Conservation (phyloP, 2,113 vertebrate species). For the Cryptomyrus ogoouensis region DNA sequence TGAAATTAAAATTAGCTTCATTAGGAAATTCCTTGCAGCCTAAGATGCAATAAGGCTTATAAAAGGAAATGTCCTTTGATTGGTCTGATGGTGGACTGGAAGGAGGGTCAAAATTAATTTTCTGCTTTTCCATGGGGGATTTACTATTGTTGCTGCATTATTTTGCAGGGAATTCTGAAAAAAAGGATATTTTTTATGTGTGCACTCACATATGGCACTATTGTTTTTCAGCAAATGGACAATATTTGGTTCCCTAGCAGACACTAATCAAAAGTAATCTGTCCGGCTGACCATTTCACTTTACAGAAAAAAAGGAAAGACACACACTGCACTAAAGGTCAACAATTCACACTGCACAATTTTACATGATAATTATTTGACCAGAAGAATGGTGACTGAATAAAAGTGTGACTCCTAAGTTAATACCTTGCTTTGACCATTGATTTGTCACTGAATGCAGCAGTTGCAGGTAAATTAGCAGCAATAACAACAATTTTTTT, state of each 20-base stretch:
- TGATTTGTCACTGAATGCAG: not conserved
- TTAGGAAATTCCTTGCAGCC: constrained; percentile 29
- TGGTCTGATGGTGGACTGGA: constrained; percentile 56
- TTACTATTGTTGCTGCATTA: constrained; percentile 43
- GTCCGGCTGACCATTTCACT: not conserved
- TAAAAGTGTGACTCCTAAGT: not conserved
- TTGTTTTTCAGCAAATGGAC: not conserved
- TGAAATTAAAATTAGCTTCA: constrained; percentile 31
- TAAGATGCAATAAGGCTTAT: constrained; percentile 39
- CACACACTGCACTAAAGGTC: not conserved
- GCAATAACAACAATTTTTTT: no score
- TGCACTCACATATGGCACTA: not conserved
- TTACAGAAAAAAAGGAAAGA: not conserved
- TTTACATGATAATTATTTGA: not conserved
- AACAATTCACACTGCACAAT: not conserved
- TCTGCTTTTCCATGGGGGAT: constrained; percentile 40
- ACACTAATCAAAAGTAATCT: not conserved
- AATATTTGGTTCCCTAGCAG: not conserved
- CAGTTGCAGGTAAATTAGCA: not conserved
- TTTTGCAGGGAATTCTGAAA: constrained; percentile 41
- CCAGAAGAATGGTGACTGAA: not conserved
- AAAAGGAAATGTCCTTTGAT: constrained; percentile 50
- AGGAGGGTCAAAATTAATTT: constrained; percentile 58
- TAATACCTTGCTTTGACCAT: not conserved
- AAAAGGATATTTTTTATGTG: constrained; percentile 15